phyloP scores from a whole-genome alignment of 2,888 invertebrate genomes.

The Bibio marci region DNA sequence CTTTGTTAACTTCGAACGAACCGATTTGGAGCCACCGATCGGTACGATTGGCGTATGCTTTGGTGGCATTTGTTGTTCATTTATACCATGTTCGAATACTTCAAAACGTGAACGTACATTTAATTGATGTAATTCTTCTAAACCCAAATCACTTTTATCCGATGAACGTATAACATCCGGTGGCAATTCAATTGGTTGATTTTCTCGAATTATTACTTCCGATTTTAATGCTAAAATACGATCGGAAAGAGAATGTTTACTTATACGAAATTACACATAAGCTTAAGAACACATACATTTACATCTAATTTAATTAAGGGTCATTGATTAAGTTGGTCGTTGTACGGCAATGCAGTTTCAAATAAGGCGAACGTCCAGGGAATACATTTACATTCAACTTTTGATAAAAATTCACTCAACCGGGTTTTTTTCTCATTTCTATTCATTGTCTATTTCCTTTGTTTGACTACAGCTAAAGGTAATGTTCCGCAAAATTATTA shows the following conservation, averaged over 20 bases:
- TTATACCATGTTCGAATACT: conserved; percentile 45
- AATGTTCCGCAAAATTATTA: too few species aligned
- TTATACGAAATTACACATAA: too few species aligned
- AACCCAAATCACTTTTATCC: conserved; percentile 69
- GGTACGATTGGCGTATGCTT: conserved; percentile 26
- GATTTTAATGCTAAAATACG: conserved; percentile 45
- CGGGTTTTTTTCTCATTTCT: too few species aligned
- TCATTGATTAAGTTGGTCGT: too few species aligned
- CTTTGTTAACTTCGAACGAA: conserved; percentile 67
- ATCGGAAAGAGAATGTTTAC: conserved; percentile 3
- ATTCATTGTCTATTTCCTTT: too few species aligned
- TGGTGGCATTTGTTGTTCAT: conserved; percentile 25
- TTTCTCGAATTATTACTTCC: conserved; percentile 82
- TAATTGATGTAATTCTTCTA: conserved; percentile 62
- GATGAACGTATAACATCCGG: conserved; percentile 88
- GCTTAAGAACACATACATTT: too few species aligned
- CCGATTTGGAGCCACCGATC: conserved; percentile 47
- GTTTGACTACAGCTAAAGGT: too few species aligned
- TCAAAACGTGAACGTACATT: conserved; percentile 75
- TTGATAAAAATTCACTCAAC: too few species aligned
- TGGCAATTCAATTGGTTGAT: conserved; percentile 74
- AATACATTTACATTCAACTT: too few species aligned
- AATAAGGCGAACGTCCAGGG: too few species aligned
- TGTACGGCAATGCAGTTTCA: too few species aligned
- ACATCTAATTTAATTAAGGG: too few species aligned